A percentile compares a stretch with the other conserved stretches of the same genome.
These are phyloP conservation scores for Petrocephalus zakoni DNA, from an alignment of 2,113 vertebrate genomes.

Conservation along the genomic window DNA sequence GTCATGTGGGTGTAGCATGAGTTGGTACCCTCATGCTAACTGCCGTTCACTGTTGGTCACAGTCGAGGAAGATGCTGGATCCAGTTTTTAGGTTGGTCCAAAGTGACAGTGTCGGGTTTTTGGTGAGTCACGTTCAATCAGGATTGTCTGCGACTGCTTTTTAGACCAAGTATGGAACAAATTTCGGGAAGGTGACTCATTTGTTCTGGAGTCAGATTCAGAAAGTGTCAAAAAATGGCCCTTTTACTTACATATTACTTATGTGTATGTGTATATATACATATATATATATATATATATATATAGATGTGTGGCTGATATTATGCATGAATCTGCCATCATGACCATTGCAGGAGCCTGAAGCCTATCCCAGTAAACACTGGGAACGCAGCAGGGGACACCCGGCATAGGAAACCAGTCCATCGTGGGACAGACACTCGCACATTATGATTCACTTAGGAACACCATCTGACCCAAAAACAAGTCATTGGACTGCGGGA, in stretches of 20 bases:
- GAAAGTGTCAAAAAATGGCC: no score
- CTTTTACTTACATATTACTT: no score
- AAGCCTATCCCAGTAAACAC: background rate
- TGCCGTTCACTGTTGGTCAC: background rate
- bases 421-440: background rate
- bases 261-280: no score
- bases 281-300: background rate
- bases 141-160: background rate
- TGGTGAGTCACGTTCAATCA: background rate
- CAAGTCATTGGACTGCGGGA: background rate
- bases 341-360: background rate
- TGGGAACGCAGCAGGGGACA: background rate
- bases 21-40: background rate
- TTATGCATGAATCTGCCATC: background rate
- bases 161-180: background rate
- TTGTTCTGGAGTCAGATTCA: constrained; percentile 32
- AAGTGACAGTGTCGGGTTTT: background rate
- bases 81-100: background rate
- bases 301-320: background rate
- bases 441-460: background rate
- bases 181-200: constrained; percentile 30
- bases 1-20: background rate
- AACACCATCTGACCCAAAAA: background rate
- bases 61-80: background rate
- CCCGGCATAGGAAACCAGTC: background rate